These are phyloP conservation scores for Limnothrissa miodon DNA, from an alignment of 2,113 vertebrate genomes.

Conservation along the genomic window DNA sequence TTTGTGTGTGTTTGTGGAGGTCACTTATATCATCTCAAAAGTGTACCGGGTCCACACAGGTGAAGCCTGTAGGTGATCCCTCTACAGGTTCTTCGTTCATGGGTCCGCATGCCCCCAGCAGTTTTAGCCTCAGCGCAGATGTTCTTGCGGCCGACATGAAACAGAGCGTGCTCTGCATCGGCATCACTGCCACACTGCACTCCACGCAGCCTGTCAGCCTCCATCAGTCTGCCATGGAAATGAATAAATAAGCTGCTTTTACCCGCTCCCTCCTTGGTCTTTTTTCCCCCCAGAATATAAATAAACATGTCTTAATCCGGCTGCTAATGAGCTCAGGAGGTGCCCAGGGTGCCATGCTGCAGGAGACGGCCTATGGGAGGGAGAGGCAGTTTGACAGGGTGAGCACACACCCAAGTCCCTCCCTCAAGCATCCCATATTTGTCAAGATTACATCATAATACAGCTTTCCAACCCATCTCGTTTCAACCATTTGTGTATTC, in stretches of 20 bases:
- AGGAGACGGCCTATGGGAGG: slow-evolving; percentile 36
- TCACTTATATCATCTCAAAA: neutral
- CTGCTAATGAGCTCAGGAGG: slow-evolving; percentile 66
- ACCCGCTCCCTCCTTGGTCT: slow-evolving; percentile 32
- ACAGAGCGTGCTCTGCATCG: slow-evolving; percentile 28
- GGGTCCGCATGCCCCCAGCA: neutral
- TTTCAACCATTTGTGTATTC: neutral
- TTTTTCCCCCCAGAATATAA: slow-evolving; percentile 45
- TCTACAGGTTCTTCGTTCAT: neutral
- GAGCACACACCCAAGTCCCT: neutral
- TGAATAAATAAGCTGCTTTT: slow-evolving; percentile 59
- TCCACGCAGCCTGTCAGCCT: slow-evolving; percentile 39
- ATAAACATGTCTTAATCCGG: slow-evolving; percentile 62
- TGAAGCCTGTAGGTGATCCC: neutral
- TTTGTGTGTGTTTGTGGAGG: neutral
- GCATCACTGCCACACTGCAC: slow-evolving; percentile 19
- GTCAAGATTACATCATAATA: neutral
- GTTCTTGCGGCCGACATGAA: slow-evolving; percentile 50
- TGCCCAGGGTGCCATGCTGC: slow-evolving; percentile 50
- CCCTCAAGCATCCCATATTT: neutral
- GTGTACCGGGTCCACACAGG: neutral
- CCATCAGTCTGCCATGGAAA: slow-evolving; percentile 45
- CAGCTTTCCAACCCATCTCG: neutral
- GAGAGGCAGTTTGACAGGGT: neutral
- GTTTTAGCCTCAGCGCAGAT: slow-evolving; percentile 36